phyloP scores from a whole-genome alignment of 2,113 vertebrate genomes.

The Nycticryphes semicollaris region DNA sequence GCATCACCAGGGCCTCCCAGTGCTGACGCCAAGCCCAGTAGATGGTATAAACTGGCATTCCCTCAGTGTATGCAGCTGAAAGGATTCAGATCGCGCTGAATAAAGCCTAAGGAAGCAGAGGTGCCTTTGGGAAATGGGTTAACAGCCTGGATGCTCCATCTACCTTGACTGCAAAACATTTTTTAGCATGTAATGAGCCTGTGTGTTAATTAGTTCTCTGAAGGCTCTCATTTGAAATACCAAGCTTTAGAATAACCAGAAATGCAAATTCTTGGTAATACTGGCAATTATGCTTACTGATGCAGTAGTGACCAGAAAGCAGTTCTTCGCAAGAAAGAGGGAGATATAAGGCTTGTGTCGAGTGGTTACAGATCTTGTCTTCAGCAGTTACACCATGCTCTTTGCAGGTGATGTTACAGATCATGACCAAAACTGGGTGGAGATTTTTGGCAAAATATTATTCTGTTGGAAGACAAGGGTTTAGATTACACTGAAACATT shows the following conservation, averaged over 20 bases:
- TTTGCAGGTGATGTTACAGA: background rate
- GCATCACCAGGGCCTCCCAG: background rate
- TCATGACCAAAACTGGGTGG: background rate
- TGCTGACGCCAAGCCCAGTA: background rate
- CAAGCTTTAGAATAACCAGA: conserved; percentile 4
- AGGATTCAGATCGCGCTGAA: background rate
- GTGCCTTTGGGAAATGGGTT: conserved; percentile 15
- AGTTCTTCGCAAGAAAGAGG: background rate
- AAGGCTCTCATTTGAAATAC: conserved; percentile 20
- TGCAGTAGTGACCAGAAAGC: background rate
- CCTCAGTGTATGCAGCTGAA: fast-evolving
- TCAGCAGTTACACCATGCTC: background rate
- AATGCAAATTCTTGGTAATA: background rate
- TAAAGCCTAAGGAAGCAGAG: background rate
- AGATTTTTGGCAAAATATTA: background rate
- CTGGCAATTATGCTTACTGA: background rate
- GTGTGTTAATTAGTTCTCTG: conserved; percentile 21
- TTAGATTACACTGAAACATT: background rate
- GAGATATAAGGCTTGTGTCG: fast-evolving
- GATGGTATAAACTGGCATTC: background rate
- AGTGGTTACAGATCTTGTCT: background rate
- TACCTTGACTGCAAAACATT: background rate
- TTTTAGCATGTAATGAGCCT: conserved; percentile 29
- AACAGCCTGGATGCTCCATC: background rate
- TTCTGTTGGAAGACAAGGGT: background rate